Evolutionary conservation across 2,888 invertebrate genomes (phyloP).

Genomic region (Drosophila algonquin): DNA sequence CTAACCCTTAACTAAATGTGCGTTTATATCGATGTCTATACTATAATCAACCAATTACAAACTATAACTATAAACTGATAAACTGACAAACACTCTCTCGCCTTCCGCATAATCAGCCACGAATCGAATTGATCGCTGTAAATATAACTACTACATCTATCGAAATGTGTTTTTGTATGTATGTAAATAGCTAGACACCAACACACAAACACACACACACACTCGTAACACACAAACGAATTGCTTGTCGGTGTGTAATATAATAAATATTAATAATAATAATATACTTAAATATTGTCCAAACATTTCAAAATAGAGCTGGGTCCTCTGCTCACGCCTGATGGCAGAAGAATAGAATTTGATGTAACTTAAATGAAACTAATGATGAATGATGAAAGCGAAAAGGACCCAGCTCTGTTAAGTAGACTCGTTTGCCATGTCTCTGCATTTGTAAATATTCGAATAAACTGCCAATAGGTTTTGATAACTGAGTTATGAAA

Average conservation of each 20-base stretch:
- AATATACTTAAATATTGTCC: not conserved
- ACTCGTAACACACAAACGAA: conserved; percentile 2
- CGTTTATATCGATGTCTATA: conserved; percentile 62
- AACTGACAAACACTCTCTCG: conserved; percentile 27
- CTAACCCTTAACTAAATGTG: conserved; percentile 26
- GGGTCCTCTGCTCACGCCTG: not conserved
- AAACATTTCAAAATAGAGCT: not conserved
- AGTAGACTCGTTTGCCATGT: conserved; percentile 45
- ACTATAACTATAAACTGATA: conserved; percentile 32
- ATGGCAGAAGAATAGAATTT: not conserved
- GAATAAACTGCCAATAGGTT: conserved; percentile 20
- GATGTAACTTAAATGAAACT: conserved; percentile 8
- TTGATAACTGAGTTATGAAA: not conserved
- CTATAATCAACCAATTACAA: conserved; percentile 36
- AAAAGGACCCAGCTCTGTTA: conserved; percentile 18
- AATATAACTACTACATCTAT: conserved; percentile 18
- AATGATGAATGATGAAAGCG: conserved; percentile 8
- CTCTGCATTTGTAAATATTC: conserved; percentile 16
- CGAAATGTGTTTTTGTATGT: conserved; percentile 24
- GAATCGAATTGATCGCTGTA: conserved; percentile 47
- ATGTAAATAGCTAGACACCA: conserved; percentile 40
- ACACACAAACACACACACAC: not conserved
- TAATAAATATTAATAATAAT: conserved; percentile 7
- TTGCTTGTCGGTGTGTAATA: conserved; percentile 41
- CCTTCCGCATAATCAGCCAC: conserved; percentile 32